Base-by-base conservation (phyloP, 2,888 invertebrate genomes). In the Liopterus haemorrhoidalis region DNA sequence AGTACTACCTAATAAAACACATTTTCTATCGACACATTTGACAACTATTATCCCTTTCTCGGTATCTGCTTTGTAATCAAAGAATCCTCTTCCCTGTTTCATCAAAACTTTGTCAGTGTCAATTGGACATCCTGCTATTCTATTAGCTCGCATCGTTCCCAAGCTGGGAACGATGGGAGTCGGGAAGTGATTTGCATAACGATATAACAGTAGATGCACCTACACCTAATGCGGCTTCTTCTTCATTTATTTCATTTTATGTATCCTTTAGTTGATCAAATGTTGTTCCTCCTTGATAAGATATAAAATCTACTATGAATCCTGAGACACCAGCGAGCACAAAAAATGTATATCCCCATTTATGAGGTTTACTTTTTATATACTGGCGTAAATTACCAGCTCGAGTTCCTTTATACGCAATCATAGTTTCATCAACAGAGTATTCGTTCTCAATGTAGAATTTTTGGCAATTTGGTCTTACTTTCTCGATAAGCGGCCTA, bases 1-100 rank as follows among this genome's bases (percentile, higher is more conserved):
- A 21, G 49, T 53, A 37, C 51, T 51, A 8, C 46, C 54, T 19
- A 54, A 30, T 12, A 52, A 45, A 24, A 53, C 56, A 48, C 49
- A 49, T 49, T 54, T 54, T 15, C 33, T 55, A 28, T 51, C 55
- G 12, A 39, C 43, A 52, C 53, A 57, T 48, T 56, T 57, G 9
- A 54, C 44, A 11, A 55, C 46, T 31, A 53, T 49, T 16, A 52
- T 28, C 36, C 45, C 39, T 21, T 36, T 25, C 14, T 6, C 16
- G 27, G 40, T 41, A 28, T 44, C 48, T n/a, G 44, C 24, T 41
- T 37, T 48, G 21, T 50, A 48, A 27, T 44, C 48, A 37, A 28
- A 48, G 12, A 16, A 35, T 31, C 51, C 48, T 48, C 46, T 46
- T 9, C 44, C 45, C 8, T 22, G 28, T 28, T 50, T 52, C 9